Evolutionary conservation across 2,888 invertebrate genomes (phyloP), one percentile per base, ranked within the genome.

Genomic region (Calephelis perditalis): DNA sequence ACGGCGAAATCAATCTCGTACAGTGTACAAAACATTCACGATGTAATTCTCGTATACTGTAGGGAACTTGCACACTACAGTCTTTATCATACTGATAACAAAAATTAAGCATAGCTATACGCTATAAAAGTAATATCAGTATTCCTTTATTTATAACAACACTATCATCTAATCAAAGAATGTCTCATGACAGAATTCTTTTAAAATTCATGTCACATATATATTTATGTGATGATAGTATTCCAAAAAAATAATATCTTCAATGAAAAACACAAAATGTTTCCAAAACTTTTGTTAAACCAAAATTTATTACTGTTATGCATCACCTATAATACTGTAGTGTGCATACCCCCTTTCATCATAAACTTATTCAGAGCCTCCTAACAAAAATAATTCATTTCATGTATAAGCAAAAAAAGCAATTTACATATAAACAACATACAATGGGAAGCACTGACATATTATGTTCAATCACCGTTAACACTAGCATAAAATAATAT

Each of bases 1-100:
- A 81, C 74, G 73, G 54, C 36, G 57, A 36, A 35, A 36, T 26
- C 7, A 44, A 54, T 55, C 55, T 35, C 35, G 57, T 37, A n/a
- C 15, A 43, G 56, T 43, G 56, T 58, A 58, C 36, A 47, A 12
- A 15, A 58, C 47, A 58, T 15, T 58, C 37, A 12, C 26, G 37
- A 37, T 47, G 49, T 47, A 26, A 49, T 47, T 8, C 49, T 49
- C 49, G 49, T 49, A 49, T 49, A 26, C 49, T 49, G 10, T 26
- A 26, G 49, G 49, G 26, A 26, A 9, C 5, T 15, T 49, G 15
- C 49, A 49, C 49, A 49, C 49, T 49, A 26, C n/a, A 49, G 15
- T 7, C 8, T 40, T 7, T 40, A 40, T 5, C 40, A 40, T 7
- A 7, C 40, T 5, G 40, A 7, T 6, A 7, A 40, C 8, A n/a